Evolutionary conservation across 2,888 invertebrate species (phyloP), one percentile per base, ranked within the genome.

Genomic region (Apocheima hispidaria): DNA sequence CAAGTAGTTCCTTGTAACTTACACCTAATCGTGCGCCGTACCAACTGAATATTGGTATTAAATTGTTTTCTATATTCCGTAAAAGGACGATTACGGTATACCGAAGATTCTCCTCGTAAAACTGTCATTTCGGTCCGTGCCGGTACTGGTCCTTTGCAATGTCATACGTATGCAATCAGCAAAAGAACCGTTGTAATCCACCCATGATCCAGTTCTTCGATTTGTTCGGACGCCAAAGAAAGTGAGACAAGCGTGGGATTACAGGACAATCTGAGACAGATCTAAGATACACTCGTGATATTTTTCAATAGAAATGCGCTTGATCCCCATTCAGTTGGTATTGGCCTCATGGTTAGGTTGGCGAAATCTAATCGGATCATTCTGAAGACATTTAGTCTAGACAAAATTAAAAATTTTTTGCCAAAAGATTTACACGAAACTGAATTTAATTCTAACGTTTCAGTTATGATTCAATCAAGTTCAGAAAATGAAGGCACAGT

Each of bases 171-270:
- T 60, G 64, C 69, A 76, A 75, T 77, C 66, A 72, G 69, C 69
- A 58, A 77, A 80, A 77, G 71, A 75, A 81, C 84, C 83, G 86
- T 84, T 86, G 73, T 69, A 75, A 75, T 79, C 76, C 74, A 78
- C 71, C 73, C 75, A 75, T 79, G 78, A 77, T 79, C 79, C 78
- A 82, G 74, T 82, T 82, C 74, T 81, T 78, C 70, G 69, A 82
- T 83, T 84, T 82, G 84, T 80, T 73, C 65, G 53, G 65, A 51
- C 77, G 69, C 73, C 72, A 75, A 82, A 75, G 83, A 87, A 88
- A 86, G 84, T 84, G 77, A 81, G 76, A 72, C 80, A 71, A 79
- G 79, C 87, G 87, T 87, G 87, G 85, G 88, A 85, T 81, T 78
- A 73, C 73, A 75, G 73, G 77, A 78, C 75, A 78, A 82, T 84